Evolutionary conservation across 2,797 vertebrate genomes (phyloP).

Genomic region (Brachymystax lenok): DNA sequence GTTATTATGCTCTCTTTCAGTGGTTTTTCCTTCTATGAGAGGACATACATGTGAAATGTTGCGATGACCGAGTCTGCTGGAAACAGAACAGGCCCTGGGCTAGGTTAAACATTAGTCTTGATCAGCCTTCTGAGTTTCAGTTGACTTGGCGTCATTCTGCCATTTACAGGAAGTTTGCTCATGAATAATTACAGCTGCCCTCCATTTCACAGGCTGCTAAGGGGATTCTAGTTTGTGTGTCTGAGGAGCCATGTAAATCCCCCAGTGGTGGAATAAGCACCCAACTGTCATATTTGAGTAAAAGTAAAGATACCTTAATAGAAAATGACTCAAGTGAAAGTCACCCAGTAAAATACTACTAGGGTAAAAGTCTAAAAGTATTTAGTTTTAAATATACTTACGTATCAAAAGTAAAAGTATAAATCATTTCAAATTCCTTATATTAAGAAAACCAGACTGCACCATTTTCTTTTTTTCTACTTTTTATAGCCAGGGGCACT

Average conservation of each 20-base stretch:
- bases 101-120: slow-evolving; percentile 65
- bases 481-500: too few species aligned
- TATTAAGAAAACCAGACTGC: too few species aligned
- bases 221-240: slow-evolving; percentile 19
- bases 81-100: slow-evolving; percentile 17
- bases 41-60: not conserved
- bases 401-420: too few species aligned
- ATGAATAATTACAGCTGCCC: slow-evolving; percentile 65
- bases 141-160: slow-evolving; percentile 51
- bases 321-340: too few species aligned
- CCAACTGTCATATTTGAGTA: too few species aligned
- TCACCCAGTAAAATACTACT: too few species aligned
- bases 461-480: too few species aligned
- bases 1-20: not conserved
- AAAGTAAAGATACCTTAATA: too few species aligned
- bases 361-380: too few species aligned
- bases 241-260: slow-evolving; percentile 9
- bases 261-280: too few species aligned
- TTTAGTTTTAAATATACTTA: too few species aligned
- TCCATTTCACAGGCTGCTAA: slow-evolving; percentile 57
- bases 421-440: too few species aligned
- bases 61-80: not conserved
- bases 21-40: not conserved
- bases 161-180: slow-evolving; percentile 69
- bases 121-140: slow-evolving; percentile 39